Conservation (phyloP, 1,140 invertebrate genomes). For the Himalopsyche phryganea region DNA sequence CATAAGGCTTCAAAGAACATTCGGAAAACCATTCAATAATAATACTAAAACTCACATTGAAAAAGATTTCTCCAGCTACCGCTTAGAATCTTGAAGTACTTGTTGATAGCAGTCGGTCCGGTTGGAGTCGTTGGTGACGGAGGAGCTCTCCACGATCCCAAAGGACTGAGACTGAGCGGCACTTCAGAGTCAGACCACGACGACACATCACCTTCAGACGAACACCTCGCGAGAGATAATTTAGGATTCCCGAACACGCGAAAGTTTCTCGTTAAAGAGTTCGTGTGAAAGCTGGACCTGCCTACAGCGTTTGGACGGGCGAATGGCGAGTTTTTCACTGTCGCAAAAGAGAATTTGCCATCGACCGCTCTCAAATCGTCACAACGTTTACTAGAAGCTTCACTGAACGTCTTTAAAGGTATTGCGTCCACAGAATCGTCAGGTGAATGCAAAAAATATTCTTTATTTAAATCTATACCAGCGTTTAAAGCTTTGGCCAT, state of each 20-base stretch:
- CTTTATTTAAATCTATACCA: constrained; percentile 13
- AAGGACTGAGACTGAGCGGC: constrained; percentile 28
- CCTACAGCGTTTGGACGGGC: constrained; percentile 22
- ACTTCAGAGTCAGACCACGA: constrained; percentile 31
- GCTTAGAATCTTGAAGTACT: constrained; percentile 58
- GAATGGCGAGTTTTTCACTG: constrained; percentile 43
- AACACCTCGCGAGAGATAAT: constrained; percentile 47
- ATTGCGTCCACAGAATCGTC: constrained; percentile 42
- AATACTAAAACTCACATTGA: constrained; percentile 56
- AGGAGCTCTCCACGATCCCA: constrained; percentile 24
- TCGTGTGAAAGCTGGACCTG: constrained; percentile 28
- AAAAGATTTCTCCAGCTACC: constrained; percentile 64
- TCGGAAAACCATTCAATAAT: no score
- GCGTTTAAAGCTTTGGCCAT: constrained; percentile 39
- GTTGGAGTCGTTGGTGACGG: constrained; percentile 9
- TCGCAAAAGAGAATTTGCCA: constrained; percentile 44
- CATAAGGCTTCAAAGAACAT: no score
- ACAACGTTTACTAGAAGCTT: constrained; percentile 37
- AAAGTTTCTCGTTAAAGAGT: constrained; percentile 44
- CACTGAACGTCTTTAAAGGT: constrained; percentile 46
- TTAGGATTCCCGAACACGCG: constrained; percentile 44
- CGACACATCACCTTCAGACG: constrained; percentile 52
- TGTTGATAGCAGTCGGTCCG: constrained; percentile 53
- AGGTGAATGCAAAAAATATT: constrained; percentile 31
- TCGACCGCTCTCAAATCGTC: constrained; percentile 26